phyloP scores from a whole-genome alignment of 2,888 invertebrate genomes.

The Cheilosia vulpina region DNA sequence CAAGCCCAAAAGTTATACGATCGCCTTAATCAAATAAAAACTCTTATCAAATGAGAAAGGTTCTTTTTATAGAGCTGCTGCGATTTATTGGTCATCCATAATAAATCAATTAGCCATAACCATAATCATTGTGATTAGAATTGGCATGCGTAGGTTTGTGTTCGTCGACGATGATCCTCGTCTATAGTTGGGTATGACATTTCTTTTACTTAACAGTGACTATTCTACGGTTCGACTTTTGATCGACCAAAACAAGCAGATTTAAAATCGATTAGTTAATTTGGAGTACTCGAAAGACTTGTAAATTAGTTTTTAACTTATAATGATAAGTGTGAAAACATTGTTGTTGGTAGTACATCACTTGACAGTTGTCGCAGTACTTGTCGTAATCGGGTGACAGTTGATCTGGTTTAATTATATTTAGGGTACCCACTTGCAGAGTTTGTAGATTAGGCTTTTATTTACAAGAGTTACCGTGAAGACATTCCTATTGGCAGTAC shows the following conservation, averaged over 20 bases:
- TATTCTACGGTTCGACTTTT: neutral
- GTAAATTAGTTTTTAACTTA: neutral
- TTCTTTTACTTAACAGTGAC: neutral
- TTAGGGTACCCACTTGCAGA: too few relatives aligned
- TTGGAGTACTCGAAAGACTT: neutral
- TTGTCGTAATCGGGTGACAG: neutral
- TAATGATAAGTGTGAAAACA: neutral
- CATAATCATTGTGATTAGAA: constrained; percentile 5
- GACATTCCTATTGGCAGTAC: too few relatives aligned
- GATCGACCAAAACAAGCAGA: neutral
- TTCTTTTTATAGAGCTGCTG: constrained; percentile 31
- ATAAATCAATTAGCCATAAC: constrained; percentile 20
- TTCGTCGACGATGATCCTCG: neutral
- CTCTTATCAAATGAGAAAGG: constrained; percentile 34
- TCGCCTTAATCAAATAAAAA: neutral
- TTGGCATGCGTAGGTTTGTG: neutral
- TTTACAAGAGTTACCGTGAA: too few relatives aligned
- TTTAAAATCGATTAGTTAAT: neutral
- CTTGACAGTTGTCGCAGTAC: neutral
- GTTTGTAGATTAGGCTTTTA: too few relatives aligned
- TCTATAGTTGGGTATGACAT: neutral
- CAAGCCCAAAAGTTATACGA: neutral
- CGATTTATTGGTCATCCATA: constrained; percentile 30
- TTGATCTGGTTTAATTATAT: neutral
- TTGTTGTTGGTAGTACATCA: constrained; percentile 23